Evolutionary conservation across 2,113 vertebrate genomes (phyloP).

Genomic region (Daboia siamensis): DNA sequence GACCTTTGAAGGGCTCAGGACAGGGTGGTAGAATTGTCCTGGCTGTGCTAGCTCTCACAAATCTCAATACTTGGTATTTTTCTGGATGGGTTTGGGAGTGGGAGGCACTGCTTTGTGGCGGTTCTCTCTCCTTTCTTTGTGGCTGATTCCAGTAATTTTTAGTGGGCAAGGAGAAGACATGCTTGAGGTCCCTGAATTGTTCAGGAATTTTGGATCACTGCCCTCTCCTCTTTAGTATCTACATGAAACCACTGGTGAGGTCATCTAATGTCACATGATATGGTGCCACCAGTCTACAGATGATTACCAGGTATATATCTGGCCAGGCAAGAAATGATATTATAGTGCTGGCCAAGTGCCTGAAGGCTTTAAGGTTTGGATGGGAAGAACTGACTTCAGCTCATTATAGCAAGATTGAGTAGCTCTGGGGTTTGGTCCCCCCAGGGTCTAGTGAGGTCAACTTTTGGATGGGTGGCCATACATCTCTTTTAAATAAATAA

Average conservation of each 20-base stretch:
- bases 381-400: neutral
- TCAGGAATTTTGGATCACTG: neutral
- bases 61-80: neutral
- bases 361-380: neutral
- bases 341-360: neutral
- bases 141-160: neutral
- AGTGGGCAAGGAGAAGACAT: neutral
- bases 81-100: neutral
- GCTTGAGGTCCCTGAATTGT: neutral
- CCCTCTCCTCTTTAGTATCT: neutral
- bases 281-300: neutral
- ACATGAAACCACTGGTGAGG: neutral
- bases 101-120: neutral
- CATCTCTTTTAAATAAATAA: too few relatives aligned
- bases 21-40: neutral
- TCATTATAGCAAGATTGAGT: neutral
- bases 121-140: neutral
- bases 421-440: too few relatives aligned
- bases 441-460: too few relatives aligned
- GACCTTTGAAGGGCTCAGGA: neutral
- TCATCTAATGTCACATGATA: neutral
- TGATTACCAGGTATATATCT: neutral
- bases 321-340: neutral
- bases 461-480: too few relatives aligned
- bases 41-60: neutral